Evolutionary conservation across 2,113 vertebrate species (phyloP).

Genomic region (Danio rerio): GRCz12tu NC_133177.1:2689501-2690000

Average conservation of each 20-base stretch:
- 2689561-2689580: too few species aligned
- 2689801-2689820: background rate
- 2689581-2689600: too few species aligned
- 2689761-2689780: background rate
- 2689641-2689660: background rate
- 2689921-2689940: constrained; percentile 61
- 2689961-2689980: constrained; percentile 72
- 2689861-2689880: background rate
- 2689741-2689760: background rate
- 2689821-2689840: background rate
- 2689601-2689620: too few species aligned
- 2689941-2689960: constrained; percentile 48
- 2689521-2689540: too few species aligned
- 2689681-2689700: background rate
- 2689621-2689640: background rate
- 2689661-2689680: background rate
- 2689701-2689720: background rate
- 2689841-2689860: background rate
- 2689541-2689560: too few species aligned
- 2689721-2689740: background rate
- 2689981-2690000: constrained; percentile 58
- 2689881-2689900: background rate
- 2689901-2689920: background rate
- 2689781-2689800: background rate
- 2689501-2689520: too few species aligned